Percentiles rank a stretch among this genome's conserved stretches.
Conservation (phyloP, 1,140 invertebrate species). For the Lepidostoma basale region DNA sequence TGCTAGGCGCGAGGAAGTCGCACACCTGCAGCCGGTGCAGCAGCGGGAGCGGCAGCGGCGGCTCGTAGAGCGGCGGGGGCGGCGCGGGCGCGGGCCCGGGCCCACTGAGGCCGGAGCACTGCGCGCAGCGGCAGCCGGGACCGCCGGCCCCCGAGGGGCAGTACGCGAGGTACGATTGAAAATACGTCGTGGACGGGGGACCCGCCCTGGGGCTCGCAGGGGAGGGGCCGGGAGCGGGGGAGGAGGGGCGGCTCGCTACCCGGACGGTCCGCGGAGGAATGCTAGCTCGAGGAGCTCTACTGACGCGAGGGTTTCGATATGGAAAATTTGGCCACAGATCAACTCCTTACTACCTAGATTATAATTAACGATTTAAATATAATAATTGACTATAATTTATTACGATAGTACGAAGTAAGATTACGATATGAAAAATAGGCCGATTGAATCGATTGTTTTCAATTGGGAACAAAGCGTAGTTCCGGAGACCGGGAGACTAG, state of each 20-base stretch:
- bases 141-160: conserved; percentile 44
- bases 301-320: background rate
- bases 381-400: conserved; percentile 39
- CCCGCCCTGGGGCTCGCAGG: conserved; percentile 18
- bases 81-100: conserved; percentile 23
- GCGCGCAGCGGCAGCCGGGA: conserved; percentile 35
- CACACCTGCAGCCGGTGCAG: conserved; percentile 36
- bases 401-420: conserved; percentile 21
- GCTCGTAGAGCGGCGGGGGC: conserved; percentile 46
- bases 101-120: conserved; percentile 25
- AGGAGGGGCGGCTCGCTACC: background rate
- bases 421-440: conserved; percentile 33
- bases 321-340: conserved; percentile 32
- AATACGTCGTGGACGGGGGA: conserved; percentile 44
- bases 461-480: conserved; percentile 16
- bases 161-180: conserved; percentile 46
- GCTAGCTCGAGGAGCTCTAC: background rate
- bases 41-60: conserved; percentile 50
- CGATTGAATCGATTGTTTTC: conserved; percentile 30
- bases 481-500: background rate
- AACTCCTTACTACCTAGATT: background rate
- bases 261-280: background rate
- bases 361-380: conserved; percentile 11
- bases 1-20: conserved; percentile 56
- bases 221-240: background rate